A percentile compares a stretch with the other conserved stretches of the same genome.
These are phyloP conservation scores for Ectropis grisescens DNA, from an alignment of 1,140 invertebrate species.

Conservation along the genomic window DNA sequence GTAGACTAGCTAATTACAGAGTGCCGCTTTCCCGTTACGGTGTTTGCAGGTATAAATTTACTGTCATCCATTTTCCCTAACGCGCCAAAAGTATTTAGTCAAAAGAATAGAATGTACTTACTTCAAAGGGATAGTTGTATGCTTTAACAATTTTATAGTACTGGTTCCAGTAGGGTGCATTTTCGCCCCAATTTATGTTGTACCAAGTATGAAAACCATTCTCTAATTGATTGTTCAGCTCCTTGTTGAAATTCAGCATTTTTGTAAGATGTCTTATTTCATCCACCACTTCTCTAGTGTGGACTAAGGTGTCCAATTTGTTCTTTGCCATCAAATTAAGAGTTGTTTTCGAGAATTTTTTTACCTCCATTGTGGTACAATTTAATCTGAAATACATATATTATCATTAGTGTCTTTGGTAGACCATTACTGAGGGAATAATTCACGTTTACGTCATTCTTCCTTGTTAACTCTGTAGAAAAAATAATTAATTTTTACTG, in stretches of 20 bases:
- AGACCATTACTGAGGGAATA: no score
- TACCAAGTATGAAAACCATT: slow-evolving; percentile 22
- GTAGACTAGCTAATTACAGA: no score
- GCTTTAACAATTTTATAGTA: slow-evolving; percentile 52
- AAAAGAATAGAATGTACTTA: no score
- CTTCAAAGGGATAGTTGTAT: slow-evolving; percentile 56
- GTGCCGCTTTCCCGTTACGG: no score
- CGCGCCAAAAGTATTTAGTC: no score
- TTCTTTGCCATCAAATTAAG: slow-evolving; percentile 46
- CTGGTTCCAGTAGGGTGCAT: slow-evolving; percentile 60
- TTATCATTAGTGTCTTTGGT: no score
- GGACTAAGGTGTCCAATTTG: slow-evolving; percentile 29
- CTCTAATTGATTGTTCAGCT: slow-evolving; percentile 8
- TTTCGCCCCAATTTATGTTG: slow-evolving; percentile 57
- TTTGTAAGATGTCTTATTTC: slow-evolving; percentile 43
- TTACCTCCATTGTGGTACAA: slow-evolving; percentile 44
- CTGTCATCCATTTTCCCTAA: no score
- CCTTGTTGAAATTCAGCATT: slow-evolving; percentile 38
- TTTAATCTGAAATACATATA: slow-evolving; percentile 35
- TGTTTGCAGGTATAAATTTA: no score
- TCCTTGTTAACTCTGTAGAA: no score
- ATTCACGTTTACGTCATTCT: no score
- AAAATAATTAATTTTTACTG: no score
- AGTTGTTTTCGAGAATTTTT: slow-evolving; percentile 48
- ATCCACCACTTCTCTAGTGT: slow-evolving; percentile 38